Evolutionary conservation across 2,113 vertebrate species (phyloP), one percentile per base, ranked within the genome.

Genomic region (Pipa parva): DNA sequence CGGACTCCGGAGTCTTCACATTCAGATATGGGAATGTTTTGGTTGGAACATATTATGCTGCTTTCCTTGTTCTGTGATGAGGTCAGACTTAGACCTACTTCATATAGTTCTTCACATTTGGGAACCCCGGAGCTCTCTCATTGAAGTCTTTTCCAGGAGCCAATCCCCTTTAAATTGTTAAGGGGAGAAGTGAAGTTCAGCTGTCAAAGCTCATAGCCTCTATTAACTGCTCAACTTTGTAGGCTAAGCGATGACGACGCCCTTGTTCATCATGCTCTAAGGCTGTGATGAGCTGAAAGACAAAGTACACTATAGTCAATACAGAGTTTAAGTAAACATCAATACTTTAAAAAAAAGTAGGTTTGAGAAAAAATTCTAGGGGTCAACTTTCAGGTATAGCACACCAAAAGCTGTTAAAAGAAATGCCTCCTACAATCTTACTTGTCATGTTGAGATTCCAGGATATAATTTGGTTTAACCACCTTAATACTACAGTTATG

Each of bases 141-240:
- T 49, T 1, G 31, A 72, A 72, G 77, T 75, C 72, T 28, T 11
- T 56, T 75, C 49, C 10, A 33, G 60, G 49, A 29, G 57, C 76
- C 79, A 83, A 39, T 2, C 67, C 11, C 26, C 26, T 52, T 49
- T 72, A 57, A 63, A 57, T 76, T 74, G 76, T 26, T 5, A n/a
- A 5, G 54, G 37, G 55, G 28, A 61, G 63, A 13, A 33, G 76
- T 74, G 28, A 72, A 76, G 72, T 83, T 99, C 95, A 98, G 91
- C 95, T 98, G 85, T 99, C 97, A 0, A 94, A 78, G 66, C 94
- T 95, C 96, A 99, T 99, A 78, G 93, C 94, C 13, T 80, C 79
- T 22, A 99, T 95, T 42, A 98, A 92, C 74, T 98, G 95, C 69
- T 98, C 94, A 78, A 98, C 93, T 82, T 99, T 98, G 85, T 93